Evolutionary conservation across 92 coral and sea anemone genomes (phyloP).

Genomic region (Parazoanthus swiftii): DNA sequence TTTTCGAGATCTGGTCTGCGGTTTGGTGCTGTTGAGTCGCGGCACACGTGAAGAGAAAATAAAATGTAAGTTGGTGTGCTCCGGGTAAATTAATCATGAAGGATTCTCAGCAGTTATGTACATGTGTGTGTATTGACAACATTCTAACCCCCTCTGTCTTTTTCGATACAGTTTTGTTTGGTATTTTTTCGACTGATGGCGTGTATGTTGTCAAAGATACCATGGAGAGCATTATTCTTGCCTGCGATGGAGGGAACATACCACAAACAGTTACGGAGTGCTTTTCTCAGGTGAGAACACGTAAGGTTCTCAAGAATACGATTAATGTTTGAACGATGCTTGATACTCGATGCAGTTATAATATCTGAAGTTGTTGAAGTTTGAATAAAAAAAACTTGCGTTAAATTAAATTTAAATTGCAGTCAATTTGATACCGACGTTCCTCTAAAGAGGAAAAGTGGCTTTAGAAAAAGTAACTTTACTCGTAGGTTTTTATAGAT

Average conservation of each 20-base stretch:
- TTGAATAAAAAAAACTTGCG: background rate
- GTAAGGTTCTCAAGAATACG: background rate
- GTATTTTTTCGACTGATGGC: constrained; percentile 54
- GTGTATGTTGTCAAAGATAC: constrained; percentile 74
- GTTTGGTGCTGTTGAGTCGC: constrained; percentile 85
- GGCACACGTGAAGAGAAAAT: constrained; percentile 95
- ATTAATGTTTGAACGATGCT: background rate
- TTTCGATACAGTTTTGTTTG: constrained; percentile 25
- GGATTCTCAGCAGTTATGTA: background rate
- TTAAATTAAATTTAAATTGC: background rate
- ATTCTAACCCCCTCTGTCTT: background rate
- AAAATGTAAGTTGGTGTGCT: constrained; percentile 67
- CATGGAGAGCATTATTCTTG: constrained; percentile 83
- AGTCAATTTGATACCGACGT: background rate
- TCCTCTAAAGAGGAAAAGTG: background rate
- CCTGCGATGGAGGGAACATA: constrained; percentile 90
- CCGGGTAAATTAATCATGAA: constrained; percentile 8
- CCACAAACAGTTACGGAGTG: constrained; percentile 79
- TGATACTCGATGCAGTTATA: background rate
- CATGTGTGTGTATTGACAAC: background rate
- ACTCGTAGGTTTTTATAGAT: background rate
- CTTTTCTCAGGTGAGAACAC: constrained; percentile 72
- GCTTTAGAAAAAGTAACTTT: background rate
- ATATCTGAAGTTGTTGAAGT: constrained; percentile 1
- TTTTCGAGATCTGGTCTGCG: constrained; percentile 87